Evolutionary conservation across 2,888 invertebrate species (phyloP), one percentile per base, ranked within the genome.

Genomic region (Heliconius ismenius): DNA sequence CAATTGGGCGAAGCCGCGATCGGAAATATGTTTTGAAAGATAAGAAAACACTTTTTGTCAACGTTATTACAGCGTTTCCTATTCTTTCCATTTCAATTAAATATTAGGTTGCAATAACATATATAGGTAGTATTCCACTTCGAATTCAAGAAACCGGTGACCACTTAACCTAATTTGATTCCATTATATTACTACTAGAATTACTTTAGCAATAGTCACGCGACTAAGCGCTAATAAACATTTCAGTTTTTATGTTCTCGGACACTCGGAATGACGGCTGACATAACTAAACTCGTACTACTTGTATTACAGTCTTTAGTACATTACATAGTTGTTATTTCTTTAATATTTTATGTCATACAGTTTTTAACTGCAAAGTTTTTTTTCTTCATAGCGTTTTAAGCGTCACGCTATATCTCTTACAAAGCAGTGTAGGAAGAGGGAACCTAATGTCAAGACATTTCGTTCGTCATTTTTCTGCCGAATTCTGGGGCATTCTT

Each of bases 101-200:
- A 32, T 32, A 64, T 32, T n/a, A 64, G 1, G 9, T 64, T 21
- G 2, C 65, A n/a, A 65, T 6, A 65, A 65, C n/a, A 6, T 18
- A 7, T 82, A 81, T 79, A 82, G 76, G 81, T 78, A 74, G 68
- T 78, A 78, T 81, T 81, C 80, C 76, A 79, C 74, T 77, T 54
- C 64, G 76, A 76, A 76, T 76, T 75, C 79, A 79, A 77, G 72
- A 80, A 81, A 83, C 78, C 80, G 72, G 77, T 79, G 81, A 75
- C 79, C 81, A 83, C 81, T 82, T 83, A 83, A 82, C 81, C 81
- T 82, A 82, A 82, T 82, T 82, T 81, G 81, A 81, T 81, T 67
- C 67, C 32, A 79, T 78, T 79, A 77, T 78, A 73, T 77, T 74
- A 68, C 74, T 67, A 64, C 63, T 67, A 28, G 74, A 80, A 77